These are phyloP conservation scores for Diorhabda elongata DNA, from an alignment of 1,140 invertebrate genomes.

Conservation along the genomic window DNA sequence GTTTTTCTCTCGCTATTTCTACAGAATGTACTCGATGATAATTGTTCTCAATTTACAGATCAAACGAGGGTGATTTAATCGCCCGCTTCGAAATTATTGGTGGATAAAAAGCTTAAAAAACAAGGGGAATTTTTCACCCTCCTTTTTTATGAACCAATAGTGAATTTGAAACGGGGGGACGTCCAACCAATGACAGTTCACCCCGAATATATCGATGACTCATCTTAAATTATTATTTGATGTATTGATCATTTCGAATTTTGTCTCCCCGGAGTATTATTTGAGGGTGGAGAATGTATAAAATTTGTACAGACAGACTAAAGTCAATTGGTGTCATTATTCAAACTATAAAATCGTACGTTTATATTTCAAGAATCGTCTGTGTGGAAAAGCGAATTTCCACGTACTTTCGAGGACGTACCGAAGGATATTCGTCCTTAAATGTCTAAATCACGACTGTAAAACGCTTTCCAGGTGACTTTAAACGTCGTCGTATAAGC, in stretches of 20 bases:
- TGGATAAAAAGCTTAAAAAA: constrained; percentile 40
- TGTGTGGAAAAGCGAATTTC: too few species aligned
- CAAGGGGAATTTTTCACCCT: constrained; percentile 34
- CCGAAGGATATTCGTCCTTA: too few species aligned
- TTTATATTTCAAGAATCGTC: too few species aligned
- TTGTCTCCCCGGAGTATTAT: not conserved
- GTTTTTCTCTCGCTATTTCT: not conserved
- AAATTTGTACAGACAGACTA: too few species aligned
- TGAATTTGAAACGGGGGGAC: constrained; percentile 30
- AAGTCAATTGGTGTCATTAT: too few species aligned
- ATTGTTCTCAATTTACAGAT: not conserved
- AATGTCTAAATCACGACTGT: too few species aligned
- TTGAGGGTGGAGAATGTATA: constrained; percentile 2
- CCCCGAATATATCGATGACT: constrained; percentile 22
- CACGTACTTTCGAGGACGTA: too few species aligned
- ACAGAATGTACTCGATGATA: not conserved
- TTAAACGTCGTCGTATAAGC: too few species aligned
- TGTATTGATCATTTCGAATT: constrained; percentile 11
- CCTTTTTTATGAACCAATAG: constrained; percentile 35
- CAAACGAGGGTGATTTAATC: constrained; percentile 3
- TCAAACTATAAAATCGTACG: too few species aligned
- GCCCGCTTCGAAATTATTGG: constrained; percentile 28
- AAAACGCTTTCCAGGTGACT: too few species aligned
- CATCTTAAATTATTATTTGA: constrained; percentile 32
- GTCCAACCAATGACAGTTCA: constrained; percentile 30